Base-by-base conservation (phyloP, 2,113 vertebrate species). In the Oxyura jamaicensis region DNA sequence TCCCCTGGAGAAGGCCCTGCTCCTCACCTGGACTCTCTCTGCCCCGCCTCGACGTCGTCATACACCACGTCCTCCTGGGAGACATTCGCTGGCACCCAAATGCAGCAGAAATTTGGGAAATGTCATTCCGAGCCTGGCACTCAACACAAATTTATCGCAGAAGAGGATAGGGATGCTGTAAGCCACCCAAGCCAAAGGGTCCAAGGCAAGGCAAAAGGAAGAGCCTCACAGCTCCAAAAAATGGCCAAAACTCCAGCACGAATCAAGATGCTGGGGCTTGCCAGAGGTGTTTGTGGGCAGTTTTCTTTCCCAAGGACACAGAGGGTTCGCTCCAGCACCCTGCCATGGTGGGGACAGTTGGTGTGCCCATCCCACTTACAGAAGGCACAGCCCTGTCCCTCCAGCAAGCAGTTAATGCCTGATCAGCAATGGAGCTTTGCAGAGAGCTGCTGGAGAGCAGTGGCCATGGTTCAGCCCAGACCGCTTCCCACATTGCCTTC, bases 11-110 rank as follows among this genome's bases (percentile, higher is more conserved):
- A 53, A 9, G 29, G 33, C 58, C 41, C 5, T 46, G 3, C 26
- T 77, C 95, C 98, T 96, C 94, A 98, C 98, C 96, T 97, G 18
- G 25, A 28, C 23, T 94, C 91, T 75, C 46, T 96, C 77, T 77
- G 81, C 33, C 16, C 88, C 58, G 41, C n/a, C 17, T 88, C 77
- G 1, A 96, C 63, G 4, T 98, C 90, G 0, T 98, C 94, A 1
- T 98, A 98, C 53, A 97, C 69, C 1, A 6, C 59, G 50, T 86
- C 78, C 48, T 97, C 97, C 62, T 94, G 97, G 84, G 94, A 93
- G 75, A 59, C 78, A 88, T 93, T 11, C 13, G 66, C 98, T 98
- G 90, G 28, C 50, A 75, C 65, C 2, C 79, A 93, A 93, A 93
- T 0, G 2, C 19, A 87, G 44, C 22, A 60, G 21, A 56, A 50